A percentile compares a stretch with the other conserved stretches of the same genome.
Conservation (phyloP, 1,140 invertebrate species). For the Archivesica marissinica region DNA sequence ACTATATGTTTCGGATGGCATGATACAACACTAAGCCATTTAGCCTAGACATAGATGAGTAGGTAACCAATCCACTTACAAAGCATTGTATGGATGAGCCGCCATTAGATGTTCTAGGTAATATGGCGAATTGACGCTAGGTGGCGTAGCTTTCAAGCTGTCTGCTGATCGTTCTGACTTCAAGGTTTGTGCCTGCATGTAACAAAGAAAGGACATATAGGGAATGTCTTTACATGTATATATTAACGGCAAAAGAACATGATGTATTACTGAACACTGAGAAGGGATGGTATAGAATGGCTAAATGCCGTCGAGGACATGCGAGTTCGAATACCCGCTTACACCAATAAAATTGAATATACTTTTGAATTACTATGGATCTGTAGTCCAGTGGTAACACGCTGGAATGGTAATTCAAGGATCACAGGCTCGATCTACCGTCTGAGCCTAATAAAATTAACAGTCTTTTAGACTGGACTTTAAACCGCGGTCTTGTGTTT, state of each 20-base stretch:
- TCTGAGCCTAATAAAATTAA: no score
- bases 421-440: no score
- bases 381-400: no score
- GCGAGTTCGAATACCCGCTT: no score
- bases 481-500: no score
- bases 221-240: background rate
- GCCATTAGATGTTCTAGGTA: slow-evolving; percentile 57
- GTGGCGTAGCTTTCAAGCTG: slow-evolving; percentile 26
- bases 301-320: background rate
- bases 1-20: no score
- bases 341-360: no score
- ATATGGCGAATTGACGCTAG: slow-evolving; percentile 41
- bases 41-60: no score
- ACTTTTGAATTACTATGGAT: no score
- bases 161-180: slow-evolving; percentile 45
- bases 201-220: slow-evolving; percentile 9
- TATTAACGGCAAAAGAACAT: background rate
- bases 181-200: background rate
- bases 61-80: slow-evolving; percentile 23
- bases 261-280: background rate
- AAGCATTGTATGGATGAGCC: slow-evolving; percentile 42
- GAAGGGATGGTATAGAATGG: background rate
- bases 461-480: no score
- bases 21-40: no score
- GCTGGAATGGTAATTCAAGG: no score